phyloP scores from a whole-genome alignment of 2,888 invertebrate genomes.

The Caenorhabditis drosophilae region DNA sequence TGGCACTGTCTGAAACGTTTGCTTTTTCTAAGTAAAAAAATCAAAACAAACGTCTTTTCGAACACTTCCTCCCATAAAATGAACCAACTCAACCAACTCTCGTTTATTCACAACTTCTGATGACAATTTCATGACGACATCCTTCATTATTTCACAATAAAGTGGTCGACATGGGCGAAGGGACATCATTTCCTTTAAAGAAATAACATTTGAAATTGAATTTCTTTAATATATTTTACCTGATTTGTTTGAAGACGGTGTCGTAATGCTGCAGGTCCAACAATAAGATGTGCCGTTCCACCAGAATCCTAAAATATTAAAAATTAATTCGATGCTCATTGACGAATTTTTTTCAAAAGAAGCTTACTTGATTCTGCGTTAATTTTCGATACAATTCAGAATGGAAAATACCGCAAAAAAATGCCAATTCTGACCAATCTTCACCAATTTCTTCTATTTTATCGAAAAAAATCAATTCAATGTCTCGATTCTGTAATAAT shows the following conservation, averaged over 20 bases:
- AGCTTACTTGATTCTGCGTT: constrained; percentile 11
- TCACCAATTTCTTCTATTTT: constrained; percentile 14
- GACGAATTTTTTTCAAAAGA: neutral
- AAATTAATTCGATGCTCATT: too few species aligned
- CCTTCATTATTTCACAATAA: constrained; percentile 41
- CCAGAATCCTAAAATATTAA: too few species aligned
- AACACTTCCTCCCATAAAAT: constrained; percentile 95
- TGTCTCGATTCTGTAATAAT: constrained; percentile 18
- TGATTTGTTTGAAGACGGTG: constrained; percentile 23
- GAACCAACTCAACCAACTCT: constrained; percentile 80
- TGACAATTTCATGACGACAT: constrained; percentile 37
- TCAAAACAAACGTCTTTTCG: constrained; percentile 70
- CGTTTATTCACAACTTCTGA: constrained; percentile 30
- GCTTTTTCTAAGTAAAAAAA: neutral
- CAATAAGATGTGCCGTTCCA: constrained; percentile 31
- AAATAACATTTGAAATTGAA: neutral
- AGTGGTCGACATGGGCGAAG: constrained; percentile 33
- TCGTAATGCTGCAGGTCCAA: constrained; percentile 32
- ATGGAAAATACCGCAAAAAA: constrained; percentile 34
- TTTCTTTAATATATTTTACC: constrained; percentile 4
- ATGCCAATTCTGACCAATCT: constrained; percentile 30
- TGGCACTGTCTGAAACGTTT: constrained; percentile 23
- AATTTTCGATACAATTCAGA: constrained; percentile 25
- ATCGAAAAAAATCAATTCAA: constrained; percentile 21
- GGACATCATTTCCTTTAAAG: constrained; percentile 28